A percentile compares a stretch with the other conserved stretches of the same genome.
Conservation (phyloP, 2,888 invertebrate species). For the Thecophora atra region DNA sequence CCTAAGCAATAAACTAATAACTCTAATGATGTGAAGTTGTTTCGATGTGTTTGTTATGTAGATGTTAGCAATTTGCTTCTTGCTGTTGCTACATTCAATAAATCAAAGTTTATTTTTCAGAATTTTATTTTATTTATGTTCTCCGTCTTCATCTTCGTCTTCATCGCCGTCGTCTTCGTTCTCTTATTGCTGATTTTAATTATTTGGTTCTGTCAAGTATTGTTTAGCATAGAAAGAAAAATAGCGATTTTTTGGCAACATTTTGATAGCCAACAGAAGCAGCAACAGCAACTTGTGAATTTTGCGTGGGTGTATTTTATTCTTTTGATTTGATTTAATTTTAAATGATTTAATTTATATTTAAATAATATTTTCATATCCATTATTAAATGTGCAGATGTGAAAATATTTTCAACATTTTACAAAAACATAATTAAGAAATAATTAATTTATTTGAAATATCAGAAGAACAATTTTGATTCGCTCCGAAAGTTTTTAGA, state of each 20-base stretch:
- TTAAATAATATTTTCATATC: no score
- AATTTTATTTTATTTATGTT: background rate
- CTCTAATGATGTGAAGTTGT: background rate
- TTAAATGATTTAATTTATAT: background rate
- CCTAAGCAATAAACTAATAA: constrained; percentile 16
- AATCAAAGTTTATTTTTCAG: constrained; percentile 15
- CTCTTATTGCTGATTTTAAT: constrained; percentile 1
- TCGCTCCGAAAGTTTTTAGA: no score
- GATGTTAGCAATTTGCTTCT: no score
- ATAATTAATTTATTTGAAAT: no score
- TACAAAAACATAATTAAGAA: no score
- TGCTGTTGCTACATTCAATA: background rate
- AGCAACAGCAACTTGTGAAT: no score
- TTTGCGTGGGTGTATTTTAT: background rate
- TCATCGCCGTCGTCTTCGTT: no score
- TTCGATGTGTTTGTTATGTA: background rate
- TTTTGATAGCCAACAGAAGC: no score
- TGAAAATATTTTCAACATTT: no score
- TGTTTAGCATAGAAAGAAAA: background rate
- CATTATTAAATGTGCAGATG: no score
- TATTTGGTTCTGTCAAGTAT: constrained; percentile 4
- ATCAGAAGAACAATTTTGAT: no score
- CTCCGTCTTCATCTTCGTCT: no score
- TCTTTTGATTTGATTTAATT: background rate
- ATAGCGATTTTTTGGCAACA: background rate